phyloP scores from a whole-genome alignment of 2,113 vertebrate species.

The Prunella himalayana region DNA sequence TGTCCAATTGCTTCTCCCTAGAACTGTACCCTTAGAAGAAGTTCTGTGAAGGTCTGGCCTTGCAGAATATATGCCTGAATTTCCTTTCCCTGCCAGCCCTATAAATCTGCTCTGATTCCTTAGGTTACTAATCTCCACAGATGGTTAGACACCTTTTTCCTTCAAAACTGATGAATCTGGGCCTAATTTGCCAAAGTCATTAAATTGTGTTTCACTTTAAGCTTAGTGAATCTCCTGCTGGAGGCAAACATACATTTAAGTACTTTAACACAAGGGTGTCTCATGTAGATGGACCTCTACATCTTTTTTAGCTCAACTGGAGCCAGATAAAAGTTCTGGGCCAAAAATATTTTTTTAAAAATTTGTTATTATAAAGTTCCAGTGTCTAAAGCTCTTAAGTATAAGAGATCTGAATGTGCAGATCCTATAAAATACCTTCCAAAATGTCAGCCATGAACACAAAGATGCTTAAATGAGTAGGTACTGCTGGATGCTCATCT shows the following conservation, averaged over 20 bases:
- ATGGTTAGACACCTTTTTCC: neutral
- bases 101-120: neutral
- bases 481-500: neutral
- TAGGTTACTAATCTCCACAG: neutral
- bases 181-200: neutral
- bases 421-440: neutral
- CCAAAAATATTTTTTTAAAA: neutral
- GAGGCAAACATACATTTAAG: neutral
- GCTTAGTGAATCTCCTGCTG: neutral
- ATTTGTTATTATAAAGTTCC: neutral
- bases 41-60: neutral
- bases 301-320: neutral
- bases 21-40: neutral
- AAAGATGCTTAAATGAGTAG: neutral
- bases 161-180: neutral
- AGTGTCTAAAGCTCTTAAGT: neutral
- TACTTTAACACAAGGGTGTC: neutral
- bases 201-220: neutral
- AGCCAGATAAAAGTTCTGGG: neutral
- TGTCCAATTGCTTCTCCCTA: neutral
- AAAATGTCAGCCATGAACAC: neutral
- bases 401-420: neutral
- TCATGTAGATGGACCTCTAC: neutral
- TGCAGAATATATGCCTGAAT: neutral
- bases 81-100: neutral